phyloP scores from a whole-genome alignment of 2,888 invertebrate species.

The Argynnis bischoffii region DNA sequence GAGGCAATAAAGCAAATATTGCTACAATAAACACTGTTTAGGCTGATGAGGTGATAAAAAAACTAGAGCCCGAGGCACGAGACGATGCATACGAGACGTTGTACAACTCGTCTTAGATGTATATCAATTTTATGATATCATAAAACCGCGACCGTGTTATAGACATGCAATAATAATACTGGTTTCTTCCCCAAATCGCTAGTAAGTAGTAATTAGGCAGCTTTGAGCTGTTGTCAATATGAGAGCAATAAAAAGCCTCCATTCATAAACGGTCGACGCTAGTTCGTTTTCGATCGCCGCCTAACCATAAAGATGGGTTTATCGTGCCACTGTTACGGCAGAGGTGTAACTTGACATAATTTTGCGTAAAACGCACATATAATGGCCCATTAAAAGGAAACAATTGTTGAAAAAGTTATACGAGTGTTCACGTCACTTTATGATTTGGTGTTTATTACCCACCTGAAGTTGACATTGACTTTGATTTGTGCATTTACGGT shows the following conservation, averaged over 20 bases:
- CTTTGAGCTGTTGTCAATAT: constrained; percentile 74
- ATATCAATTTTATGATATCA: constrained; percentile 78
- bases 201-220: constrained; percentile 74
- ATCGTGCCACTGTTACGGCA: constrained; percentile 76
- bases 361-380: constrained; percentile 81
- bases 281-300: constrained; percentile 75
- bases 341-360: constrained; percentile 81
- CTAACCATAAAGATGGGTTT: constrained; percentile 80
- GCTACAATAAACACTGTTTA: constrained; percentile 80
- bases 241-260: constrained; percentile 76
- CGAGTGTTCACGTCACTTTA: constrained; percentile 80
- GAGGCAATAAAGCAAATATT: constrained; percentile 80
- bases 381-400: constrained; percentile 82
- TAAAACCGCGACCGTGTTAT: constrained; percentile 71
- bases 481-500: constrained; percentile 79
- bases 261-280: constrained; percentile 73
- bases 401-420: constrained; percentile 83
- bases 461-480: constrained; percentile 81
- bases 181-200: constrained; percentile 74
- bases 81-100: constrained; percentile 45
- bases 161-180: constrained; percentile 74
- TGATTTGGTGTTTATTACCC: constrained; percentile 79
- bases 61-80: constrained; percentile 29
- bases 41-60: constrained; percentile 73
- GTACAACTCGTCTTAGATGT: constrained; percentile 57